Evolutionary conservation across 2,797 vertebrate species (phyloP).

Genomic region (Muscicapa striata): DNA sequence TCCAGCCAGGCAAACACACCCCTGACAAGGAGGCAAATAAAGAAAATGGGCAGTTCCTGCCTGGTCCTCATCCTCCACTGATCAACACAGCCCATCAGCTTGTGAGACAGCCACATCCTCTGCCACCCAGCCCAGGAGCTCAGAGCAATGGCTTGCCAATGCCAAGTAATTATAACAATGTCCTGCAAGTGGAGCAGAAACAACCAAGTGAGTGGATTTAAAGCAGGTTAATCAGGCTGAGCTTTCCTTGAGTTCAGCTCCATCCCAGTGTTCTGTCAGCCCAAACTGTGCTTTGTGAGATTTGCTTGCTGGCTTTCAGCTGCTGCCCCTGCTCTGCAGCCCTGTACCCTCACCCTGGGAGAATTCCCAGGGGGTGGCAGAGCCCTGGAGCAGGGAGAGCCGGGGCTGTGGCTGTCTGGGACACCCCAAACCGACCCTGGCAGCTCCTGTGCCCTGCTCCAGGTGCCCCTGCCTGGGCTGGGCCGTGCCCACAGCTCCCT

Average conservation of each 20-base stretch:
- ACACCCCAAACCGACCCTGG: not conserved
- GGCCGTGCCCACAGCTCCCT: not conserved
- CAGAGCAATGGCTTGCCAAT: conserved; percentile 65
- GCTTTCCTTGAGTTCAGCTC: not conserved
- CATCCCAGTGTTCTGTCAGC: not conserved
- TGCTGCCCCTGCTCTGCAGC: not conserved
- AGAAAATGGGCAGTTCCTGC: not conserved
- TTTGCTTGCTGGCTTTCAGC: not conserved
- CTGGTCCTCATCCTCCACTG: not conserved
- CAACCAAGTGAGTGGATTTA: conserved; percentile 26
- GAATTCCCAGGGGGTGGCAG: not conserved
- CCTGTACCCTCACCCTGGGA: fast-evolving
- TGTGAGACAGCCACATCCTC: conserved; percentile 71
- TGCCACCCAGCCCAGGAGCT: conserved; percentile 52
- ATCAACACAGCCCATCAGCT: conserved; percentile 71
- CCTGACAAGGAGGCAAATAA: not conserved
- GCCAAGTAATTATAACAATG: conserved; percentile 37
- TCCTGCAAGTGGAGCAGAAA: conserved; percentile 51
- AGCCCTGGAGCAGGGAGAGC: not conserved
- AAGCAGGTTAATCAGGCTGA: not conserved
- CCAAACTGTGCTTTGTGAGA: not conserved
- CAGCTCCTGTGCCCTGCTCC: not conserved
- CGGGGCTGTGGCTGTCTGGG: too few relatives aligned
- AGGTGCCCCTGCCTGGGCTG: not conserved
- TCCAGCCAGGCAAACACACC: not conserved